Conservation (phyloP, 2,888 invertebrate genomes). For the Horisme vitalbata region DNA sequence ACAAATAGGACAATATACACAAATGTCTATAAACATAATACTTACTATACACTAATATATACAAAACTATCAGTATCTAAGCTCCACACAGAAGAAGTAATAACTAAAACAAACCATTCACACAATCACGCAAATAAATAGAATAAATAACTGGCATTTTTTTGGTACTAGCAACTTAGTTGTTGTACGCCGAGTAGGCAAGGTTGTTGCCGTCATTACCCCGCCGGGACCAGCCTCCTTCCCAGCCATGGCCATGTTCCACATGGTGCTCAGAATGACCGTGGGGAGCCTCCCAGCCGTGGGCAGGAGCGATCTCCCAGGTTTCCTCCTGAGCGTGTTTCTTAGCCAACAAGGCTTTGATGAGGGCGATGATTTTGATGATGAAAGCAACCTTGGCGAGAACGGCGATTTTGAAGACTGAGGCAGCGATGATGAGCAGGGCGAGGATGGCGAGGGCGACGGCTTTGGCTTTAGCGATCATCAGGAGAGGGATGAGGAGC, state of each 20-base stretch:
- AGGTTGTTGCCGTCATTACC: constrained; percentile 63
- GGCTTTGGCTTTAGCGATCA: constrained; percentile 86
- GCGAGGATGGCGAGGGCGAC: constrained; percentile 85
- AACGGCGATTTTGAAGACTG: constrained; percentile 88
- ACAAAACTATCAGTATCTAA: constrained; percentile 21
- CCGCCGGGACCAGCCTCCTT: constrained; percentile 72
- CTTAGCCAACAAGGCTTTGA: constrained; percentile 69
- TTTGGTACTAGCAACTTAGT: constrained; percentile 51
- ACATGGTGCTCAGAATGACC: constrained; percentile 48
- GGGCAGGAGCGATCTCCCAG: constrained; percentile 41
- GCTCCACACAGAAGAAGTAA: constrained; percentile 40
- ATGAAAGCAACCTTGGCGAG: constrained; percentile 89
- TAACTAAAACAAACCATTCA: constrained; percentile 40
- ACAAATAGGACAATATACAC: constrained; percentile 23
- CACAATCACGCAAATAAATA: constrained; percentile 40
- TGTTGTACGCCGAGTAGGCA: constrained; percentile 69
- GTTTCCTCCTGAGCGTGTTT: constrained; percentile 60
- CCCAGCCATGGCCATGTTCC: constrained; percentile 62
- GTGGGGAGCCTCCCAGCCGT: constrained; percentile 50
- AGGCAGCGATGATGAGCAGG: constrained; percentile 85
- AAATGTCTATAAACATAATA: constrained; percentile 34
- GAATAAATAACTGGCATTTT: constrained; percentile 35
- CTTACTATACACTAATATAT: constrained; percentile 30
- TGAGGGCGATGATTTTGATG: constrained; percentile 61
- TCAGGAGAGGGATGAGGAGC: constrained; percentile 75